Base-by-base conservation (phyloP, 1,140 invertebrate genomes). In the Macrostomum lignano region DNA sequence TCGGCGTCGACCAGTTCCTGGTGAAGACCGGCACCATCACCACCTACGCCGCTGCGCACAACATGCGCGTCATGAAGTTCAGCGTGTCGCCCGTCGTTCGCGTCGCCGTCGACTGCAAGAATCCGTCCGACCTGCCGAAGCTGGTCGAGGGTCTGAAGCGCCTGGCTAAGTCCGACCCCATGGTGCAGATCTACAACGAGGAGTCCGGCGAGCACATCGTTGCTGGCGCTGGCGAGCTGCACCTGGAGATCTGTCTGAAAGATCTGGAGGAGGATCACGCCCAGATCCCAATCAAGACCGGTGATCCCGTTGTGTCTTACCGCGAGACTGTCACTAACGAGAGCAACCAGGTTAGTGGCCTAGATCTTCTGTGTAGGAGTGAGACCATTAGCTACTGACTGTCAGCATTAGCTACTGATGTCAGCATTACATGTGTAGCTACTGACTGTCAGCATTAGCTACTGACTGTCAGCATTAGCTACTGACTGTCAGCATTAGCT, bases 191-290 rank as follows among this genome's bases (percentile, higher is more conserved):
- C 40, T 43, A 39, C 72, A 96, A 82, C 63, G 91, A 96, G 65
- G 91, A 98, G 62, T 94, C 86, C 48, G 91, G 91, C 39, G 88
- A 98, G 52, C 84, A 96, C 61, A 96, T 98, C 57, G 82, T 98
- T 53, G 88, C 91, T 46, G 91, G 91, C 49, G 91, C 91, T 48
- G 91, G 91, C 53, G 91, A 98, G 63, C 65, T 98, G 38, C 91
- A 98, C 67, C 69, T 98, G 61, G 91, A 98, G 66, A 96, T 98
- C 63, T 98, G 88, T 59, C 65, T 96, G 34, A 96, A 96, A 63
- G 91, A 98, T 71, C 69, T 98, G 51, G 86, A 96, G 62, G 88
- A 98, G 59, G 91, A 98, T 62, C 91, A 98, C 51, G 91, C 91
- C 46, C 86, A 86, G 58, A 88, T 98, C 61, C 84, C 84, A 23